Evolutionary conservation across 2,113 vertebrate genomes (phyloP).

Genomic region (Puffinus mauretanicus): DNA sequence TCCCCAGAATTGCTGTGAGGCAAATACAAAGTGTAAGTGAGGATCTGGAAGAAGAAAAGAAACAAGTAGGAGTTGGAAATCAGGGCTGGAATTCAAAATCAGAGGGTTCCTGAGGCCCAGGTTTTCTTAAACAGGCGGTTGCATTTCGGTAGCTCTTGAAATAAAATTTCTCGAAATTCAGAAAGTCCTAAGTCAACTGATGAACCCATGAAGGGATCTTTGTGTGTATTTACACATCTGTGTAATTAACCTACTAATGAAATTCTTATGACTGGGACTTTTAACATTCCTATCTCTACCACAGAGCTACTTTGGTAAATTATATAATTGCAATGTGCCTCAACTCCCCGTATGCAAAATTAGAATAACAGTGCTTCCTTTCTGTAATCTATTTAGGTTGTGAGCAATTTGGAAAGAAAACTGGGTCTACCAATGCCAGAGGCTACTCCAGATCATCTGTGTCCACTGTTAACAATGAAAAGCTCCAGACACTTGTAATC

Average conservation of each 20-base stretch:
- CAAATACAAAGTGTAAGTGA: not conserved
- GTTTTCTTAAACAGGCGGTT: not conserved
- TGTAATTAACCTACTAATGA: not conserved
- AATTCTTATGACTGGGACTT: not conserved
- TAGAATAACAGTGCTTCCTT: not conserved
- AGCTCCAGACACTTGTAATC: not conserved
- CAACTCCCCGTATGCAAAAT: not conserved
- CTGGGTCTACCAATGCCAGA: not conserved
- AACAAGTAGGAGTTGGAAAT: not conserved
- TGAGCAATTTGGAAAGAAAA: not conserved
- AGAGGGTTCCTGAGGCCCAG: not conserved
- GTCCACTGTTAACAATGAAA: not conserved
- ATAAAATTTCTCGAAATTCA: not conserved
- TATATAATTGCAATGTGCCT: not conserved
- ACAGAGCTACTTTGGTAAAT: not conserved
- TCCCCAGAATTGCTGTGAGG: not conserved
- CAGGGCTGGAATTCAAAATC: not conserved
- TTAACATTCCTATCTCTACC: not conserved
- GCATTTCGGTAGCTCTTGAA: not conserved
- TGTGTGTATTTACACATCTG: not conserved
- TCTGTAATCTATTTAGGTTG: not conserved
- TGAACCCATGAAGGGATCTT: not conserved
- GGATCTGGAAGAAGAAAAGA: not conserved
- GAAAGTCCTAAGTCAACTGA: not conserved
- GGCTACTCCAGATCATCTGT: not conserved